Conservation (phyloP, 2,888 invertebrate species). For the Limnephilus rhombicus region DNA sequence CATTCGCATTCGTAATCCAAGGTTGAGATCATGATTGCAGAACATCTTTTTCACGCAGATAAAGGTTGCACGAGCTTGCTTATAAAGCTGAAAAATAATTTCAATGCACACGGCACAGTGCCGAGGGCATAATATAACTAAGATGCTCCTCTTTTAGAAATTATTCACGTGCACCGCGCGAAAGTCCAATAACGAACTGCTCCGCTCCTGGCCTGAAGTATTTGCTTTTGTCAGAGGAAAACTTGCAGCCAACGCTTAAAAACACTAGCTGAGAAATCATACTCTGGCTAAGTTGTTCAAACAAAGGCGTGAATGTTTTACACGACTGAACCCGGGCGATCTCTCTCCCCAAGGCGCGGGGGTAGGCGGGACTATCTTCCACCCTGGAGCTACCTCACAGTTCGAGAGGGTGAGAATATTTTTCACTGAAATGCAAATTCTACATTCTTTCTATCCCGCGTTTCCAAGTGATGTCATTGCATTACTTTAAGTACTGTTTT, state of each 20-base stretch:
- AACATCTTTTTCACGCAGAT: too few relatives aligned
- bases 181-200: neutral
- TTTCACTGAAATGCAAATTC: conserved; percentile 48
- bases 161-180: neutral
- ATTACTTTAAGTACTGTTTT: conserved; percentile 53
- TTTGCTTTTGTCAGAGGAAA: conserved; percentile 51
- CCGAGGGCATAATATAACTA: neutral
- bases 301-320: conserved; percentile 62
- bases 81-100: too few relatives aligned
- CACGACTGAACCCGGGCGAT: conserved; percentile 58
- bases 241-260: conserved; percentile 55
- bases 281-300: conserved; percentile 63
- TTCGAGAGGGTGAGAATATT: conserved; percentile 29
- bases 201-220: conserved; percentile 10
- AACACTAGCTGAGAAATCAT: conserved; percentile 64
- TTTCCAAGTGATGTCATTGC: conserved; percentile 48
- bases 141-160: neutral
- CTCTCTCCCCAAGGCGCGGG: neutral
- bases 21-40: too few relatives aligned
- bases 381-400: neutral
- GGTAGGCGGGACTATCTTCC: neutral
- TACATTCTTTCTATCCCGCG: neutral
- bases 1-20: too few relatives aligned
- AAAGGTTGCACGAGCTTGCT: too few relatives aligned
- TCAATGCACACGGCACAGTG: neutral